Evolutionary conservation across 2,113 vertebrate genomes (phyloP), one percentile per base, ranked within the genome.

Genomic region (Silurus meridionalis): DNA sequence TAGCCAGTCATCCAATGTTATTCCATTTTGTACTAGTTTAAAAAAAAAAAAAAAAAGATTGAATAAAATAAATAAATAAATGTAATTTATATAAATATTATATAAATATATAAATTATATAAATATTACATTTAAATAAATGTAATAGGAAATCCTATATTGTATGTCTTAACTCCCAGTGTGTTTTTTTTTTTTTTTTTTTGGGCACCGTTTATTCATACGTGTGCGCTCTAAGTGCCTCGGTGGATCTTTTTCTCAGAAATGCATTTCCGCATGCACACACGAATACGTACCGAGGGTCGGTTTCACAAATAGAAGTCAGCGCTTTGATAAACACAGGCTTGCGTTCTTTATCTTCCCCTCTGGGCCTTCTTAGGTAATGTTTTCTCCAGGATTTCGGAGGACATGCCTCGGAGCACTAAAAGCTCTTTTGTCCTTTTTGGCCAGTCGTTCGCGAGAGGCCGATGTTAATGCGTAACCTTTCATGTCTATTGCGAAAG

Each of bases 251-350:
- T 69, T 13, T 53, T 82, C 46, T 25, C 6, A 50, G 85, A 67
- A 67, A 50, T 13, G 9, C 55, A 75, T 50, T 57, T 61, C 82
- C 55, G 5, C 37, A 74, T n/a, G 52, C 50, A 37, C 14, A 53
- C 58, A 28, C n/a, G 19, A 11, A 52, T 69, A 37, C 50, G 23
- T 25, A 57, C 8, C 3, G 79, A 63, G 88, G 93, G 92, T 93
- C 92, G 91, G 80, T 60, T 19, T 89, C 85, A 89, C 90, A 93
- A 94, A 94, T 93, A 89, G 92, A 91, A 93, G 93, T 92, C 92
- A 90, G 80, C 57, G 87, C 90, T 90, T 89, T 86, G 83, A 88
- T 92, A 71, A 58, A 60, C 37, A 71, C 69, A 60, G 74, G 14
- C 71, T 77, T 63, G 66, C n/a, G 11, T 64, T 84, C 37, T 85